Base-by-base conservation (phyloP, 2,888 invertebrate species). In the Clostera curtula region DNA sequence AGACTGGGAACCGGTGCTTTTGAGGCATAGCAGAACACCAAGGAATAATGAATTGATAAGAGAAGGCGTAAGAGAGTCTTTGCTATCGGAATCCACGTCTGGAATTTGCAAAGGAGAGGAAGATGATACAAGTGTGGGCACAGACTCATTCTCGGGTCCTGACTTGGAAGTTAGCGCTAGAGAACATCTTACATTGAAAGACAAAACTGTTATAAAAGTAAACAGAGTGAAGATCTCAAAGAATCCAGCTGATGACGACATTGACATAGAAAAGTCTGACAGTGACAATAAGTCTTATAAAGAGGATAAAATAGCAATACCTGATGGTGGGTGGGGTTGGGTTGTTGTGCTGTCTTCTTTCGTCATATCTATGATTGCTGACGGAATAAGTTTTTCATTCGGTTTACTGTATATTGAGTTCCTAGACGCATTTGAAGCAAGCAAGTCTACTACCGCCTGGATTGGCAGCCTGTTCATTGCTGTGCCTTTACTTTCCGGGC, bases 301-400 rank as follows among this genome's bases (percentile, higher is more conserved):
- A 25, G 48, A 59, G 18, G 49, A 50, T 6, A 83, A 85, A 44
- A 84, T 88, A 0, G 83, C 82, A 19, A 88, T 90, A 21, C 93
- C 93, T 0, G 93, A 94, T 49, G 93, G 93, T 1, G 94, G 92
- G 2, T 95, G 93, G 91, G 95, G 95, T 5, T 96, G 95, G 96
- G 86, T 95, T 10, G 92, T 97, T 1, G 96, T 97, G 0, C 68
- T 92, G 18, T 90, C 95, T 3, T 93, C 95, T 0, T 88, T 97
- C 43, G 65, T 95, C 19, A 90, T 96, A 31, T 95, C 95, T 10
- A 88, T 95, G 79, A 92, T 97, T 24, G 94, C 95, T 18, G 97
- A 97, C 68, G 97, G 97, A 0, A 89, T 97, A 30, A 94, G 95
- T 25, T 96, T 97, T 66, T 95, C 95, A 1, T 97, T 97, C 65